Evolutionary conservation across 2,797 vertebrate genomes (phyloP), one percentile per base, ranked within the genome.

Genomic region (Scolopax rusticola): DNA sequence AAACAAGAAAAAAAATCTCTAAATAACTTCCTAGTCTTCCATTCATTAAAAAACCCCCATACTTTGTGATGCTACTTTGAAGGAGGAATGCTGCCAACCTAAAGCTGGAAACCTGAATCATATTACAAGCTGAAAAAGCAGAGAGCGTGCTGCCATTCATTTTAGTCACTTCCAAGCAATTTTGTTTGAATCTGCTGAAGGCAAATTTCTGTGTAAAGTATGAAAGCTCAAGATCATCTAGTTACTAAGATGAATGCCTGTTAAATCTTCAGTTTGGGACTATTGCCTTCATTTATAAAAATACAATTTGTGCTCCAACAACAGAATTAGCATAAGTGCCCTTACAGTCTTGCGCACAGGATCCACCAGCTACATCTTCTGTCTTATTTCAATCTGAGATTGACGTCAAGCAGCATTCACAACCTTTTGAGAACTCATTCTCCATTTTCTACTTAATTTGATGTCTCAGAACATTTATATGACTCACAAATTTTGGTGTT

Each of bases 381-480:
- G 90, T 84, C 79, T 94, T 97, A 88, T 90, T 97, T 95, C 93
- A 84, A 92, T 91, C 84, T 60, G 53, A 95, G 94, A 94, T 92
- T 97, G 96, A 98, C 94, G 97, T 96, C 97, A 97, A 97, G 92
- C 74, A 91, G 90, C 87, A 94, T 95, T 98, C 96, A 96, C 94
- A 93, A 91, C 90, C 96, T 96, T 90, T 95, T 91, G 93, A 97
- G 96, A 97, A 94, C 67, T 95, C 92, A 96, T 96, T 96, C 94
- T 96, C 91, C 91, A 85, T 84, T 95, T 95, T 93, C 90, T 73
- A 92, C 95, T 96, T 97, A 97, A 97, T 97, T 97, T 97, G 93
- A 95, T 92, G 97, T 96, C 96, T 96, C 77, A 51, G 90, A 96
- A 96, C 73, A 95, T 75, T 97, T 97, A 84, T 64, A 83, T 97